Conservation (phyloP, 35 echinoderm and acorn worm species). For the Ophiothrix spiculata region DNA sequence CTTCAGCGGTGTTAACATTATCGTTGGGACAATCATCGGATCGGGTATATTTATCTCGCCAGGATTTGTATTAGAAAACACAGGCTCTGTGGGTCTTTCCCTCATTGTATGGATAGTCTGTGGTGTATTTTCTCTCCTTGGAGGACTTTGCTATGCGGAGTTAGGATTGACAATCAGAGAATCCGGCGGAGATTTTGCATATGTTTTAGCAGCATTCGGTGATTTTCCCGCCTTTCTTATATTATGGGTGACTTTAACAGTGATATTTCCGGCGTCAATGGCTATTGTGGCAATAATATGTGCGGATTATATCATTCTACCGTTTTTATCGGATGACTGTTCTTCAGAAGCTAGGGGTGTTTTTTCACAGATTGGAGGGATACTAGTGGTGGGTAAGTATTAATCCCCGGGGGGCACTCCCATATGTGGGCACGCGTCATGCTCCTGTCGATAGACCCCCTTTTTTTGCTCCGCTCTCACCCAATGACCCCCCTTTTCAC, state of each 20-base stretch:
- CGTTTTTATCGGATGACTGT: too few species aligned
- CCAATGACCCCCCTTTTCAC: too few species aligned
- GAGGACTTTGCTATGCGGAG: conserved; percentile 81
- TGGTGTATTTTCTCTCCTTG: conserved; percentile 65
- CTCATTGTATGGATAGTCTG: conserved; percentile 70
- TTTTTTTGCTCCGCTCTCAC: too few species aligned
- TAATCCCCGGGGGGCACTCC: too few species aligned
- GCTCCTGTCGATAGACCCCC: too few species aligned
- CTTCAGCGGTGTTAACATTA: too few species aligned
- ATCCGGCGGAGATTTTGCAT: conserved; percentile 83
- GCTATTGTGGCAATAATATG: conserved; percentile 64
- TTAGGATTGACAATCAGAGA: conserved; percentile 64
- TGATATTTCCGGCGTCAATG: conserved; percentile 41
- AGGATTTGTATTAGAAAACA: conserved; percentile 61
- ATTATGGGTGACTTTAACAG: conserved; percentile 63
- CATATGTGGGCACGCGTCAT: too few species aligned
- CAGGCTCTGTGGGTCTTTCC: conserved; percentile 63
- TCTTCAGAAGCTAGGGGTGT: too few species aligned
- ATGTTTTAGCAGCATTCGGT: conserved; percentile 54
- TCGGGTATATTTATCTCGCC: conserved; percentile 97
- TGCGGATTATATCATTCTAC: conserved; percentile 53
- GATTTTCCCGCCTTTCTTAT: conserved; percentile 63
- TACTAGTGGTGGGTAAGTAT: too few species aligned
- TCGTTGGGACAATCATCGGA: too few species aligned
- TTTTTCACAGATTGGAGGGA: too few species aligned